A percentile compares a stretch with the other conserved stretches of the same genome.
Conservation (phyloP, 2,797 vertebrate species). For the Sebastes trivittatus region DNA sequence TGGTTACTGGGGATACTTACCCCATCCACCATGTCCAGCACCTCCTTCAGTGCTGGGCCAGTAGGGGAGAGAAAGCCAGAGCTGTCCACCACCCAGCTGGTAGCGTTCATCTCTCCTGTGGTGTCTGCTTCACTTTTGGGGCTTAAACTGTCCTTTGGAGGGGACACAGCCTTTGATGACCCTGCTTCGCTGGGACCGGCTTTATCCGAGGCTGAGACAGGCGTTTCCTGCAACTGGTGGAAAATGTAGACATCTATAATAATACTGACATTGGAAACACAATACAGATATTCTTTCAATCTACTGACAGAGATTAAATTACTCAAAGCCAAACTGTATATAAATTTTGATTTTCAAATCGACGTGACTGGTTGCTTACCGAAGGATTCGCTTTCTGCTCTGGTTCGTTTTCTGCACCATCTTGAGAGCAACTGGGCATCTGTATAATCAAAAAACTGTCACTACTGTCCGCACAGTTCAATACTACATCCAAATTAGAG, state of each 20-base stretch:
- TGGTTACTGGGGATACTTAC: conserved; percentile 73
- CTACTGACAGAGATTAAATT: not conserved
- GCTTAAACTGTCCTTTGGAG: conserved; percentile 64
- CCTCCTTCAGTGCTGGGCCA: conserved; percentile 87
- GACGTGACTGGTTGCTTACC: conserved; percentile 41
- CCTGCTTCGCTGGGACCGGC: conserved; percentile 19
- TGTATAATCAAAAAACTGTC: conserved; percentile 20
- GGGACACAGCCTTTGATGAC: conserved; percentile 30
- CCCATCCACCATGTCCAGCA: conserved; percentile 94
- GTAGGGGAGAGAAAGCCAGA: conserved; percentile 88
- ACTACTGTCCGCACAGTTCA: not conserved
- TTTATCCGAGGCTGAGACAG: conserved; percentile 3
- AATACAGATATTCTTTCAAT: not conserved
- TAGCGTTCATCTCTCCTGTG: conserved; percentile 61
- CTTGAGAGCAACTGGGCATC: conserved; percentile 59
- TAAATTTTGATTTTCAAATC: not conserved
- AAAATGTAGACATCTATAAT: not conserved
- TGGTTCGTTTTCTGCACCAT: conserved; percentile 44
- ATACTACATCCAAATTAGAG: not conserved
- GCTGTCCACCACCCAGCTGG: conserved; percentile 92
- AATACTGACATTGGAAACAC: not conserved
- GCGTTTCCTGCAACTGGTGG: conserved; percentile 44
- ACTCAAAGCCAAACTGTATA: not conserved
- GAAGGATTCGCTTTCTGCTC: conserved; percentile 34
- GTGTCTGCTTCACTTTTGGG: conserved; percentile 63